phyloP scores from a whole-genome alignment of 2,797 vertebrate species.

The Vespertilio murinus region DNA sequence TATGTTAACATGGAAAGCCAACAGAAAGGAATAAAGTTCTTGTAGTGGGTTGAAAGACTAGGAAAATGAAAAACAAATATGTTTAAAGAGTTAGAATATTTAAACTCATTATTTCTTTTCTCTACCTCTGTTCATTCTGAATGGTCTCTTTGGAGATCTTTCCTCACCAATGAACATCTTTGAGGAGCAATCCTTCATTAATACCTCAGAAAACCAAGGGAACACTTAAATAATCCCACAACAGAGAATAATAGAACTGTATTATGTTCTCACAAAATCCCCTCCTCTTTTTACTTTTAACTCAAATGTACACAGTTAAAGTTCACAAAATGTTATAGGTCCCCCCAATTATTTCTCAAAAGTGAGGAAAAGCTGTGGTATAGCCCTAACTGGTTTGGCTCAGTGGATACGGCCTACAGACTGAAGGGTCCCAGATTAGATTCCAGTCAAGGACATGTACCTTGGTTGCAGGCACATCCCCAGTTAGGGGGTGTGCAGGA shows the following conservation, averaged over 20 bases:
- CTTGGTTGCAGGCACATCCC: too few species aligned
- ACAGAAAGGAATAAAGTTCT: background rate
- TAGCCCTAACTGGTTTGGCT: too few species aligned
- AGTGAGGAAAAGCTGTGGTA: background rate
- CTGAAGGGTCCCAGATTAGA: too few species aligned
- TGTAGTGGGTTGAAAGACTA: background rate
- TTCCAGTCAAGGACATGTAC: too few species aligned
- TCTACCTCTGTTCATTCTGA: background rate
- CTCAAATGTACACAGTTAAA: background rate
- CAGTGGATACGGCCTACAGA: too few species aligned
- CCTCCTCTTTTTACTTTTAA: background rate
- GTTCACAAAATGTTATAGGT: background rate
- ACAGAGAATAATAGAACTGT: slow-evolving; percentile 4
- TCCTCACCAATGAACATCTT: background rate
- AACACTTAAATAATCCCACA: background rate
- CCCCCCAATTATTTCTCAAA: background rate
- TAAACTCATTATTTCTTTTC: background rate
- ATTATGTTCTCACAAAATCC: background rate
- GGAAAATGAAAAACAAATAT: background rate
- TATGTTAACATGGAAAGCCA: background rate
- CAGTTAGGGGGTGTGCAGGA: too few species aligned
- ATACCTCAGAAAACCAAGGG: background rate
- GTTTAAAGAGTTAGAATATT: background rate
- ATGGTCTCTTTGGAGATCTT: background rate
- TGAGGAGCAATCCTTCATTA: background rate